Conservation (phyloP, 2,113 vertebrate species). For the Daubentonia madagascariensis region DNA sequence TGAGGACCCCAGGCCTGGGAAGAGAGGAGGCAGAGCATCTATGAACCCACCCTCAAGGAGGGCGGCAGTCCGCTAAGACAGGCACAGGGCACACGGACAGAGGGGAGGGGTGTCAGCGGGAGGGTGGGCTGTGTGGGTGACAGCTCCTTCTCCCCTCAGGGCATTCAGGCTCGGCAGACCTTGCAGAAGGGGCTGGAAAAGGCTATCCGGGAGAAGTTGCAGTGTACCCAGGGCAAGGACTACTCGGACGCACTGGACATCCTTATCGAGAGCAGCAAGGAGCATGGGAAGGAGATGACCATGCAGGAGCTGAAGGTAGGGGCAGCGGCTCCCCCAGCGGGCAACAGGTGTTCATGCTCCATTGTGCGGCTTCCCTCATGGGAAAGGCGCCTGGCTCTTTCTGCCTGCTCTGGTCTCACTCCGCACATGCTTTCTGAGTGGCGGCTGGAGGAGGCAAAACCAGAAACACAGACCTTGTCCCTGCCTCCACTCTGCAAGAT, state of each 20-base stretch:
- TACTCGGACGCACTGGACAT: slow-evolving; percentile 95
- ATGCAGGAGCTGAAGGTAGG: slow-evolving; percentile 99
- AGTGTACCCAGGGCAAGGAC: slow-evolving; percentile 94
- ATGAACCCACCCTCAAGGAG: background rate
- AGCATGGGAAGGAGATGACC: slow-evolving; percentile 94
- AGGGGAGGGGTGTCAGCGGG: background rate
- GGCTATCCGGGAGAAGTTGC: slow-evolving; percentile 95
- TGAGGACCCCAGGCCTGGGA: slow-evolving; percentile 70
- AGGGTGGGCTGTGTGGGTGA: background rate
- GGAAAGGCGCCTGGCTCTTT: background rate
- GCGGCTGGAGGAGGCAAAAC: background rate
- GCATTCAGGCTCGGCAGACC: slow-evolving; percentile 93
- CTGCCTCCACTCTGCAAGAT: background rate
- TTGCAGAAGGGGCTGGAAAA: slow-evolving; percentile 95
- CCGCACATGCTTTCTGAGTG: background rate
- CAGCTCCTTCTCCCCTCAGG: slow-evolving; percentile 79
- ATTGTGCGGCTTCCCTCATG: rapidly evolving
- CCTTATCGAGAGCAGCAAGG: slow-evolving; percentile 95
- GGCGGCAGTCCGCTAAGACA: background rate
- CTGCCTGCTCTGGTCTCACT: rapidly evolving
- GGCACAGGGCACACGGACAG: background rate
- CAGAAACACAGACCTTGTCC: rapidly evolving
- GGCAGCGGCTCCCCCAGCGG: background rate
- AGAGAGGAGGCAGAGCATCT: background rate
- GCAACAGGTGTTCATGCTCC: rapidly evolving